These are phyloP conservation scores for Syrrhaptes paradoxus DNA, from an alignment of 2,113 vertebrate species.

Conservation along the genomic window DNA sequence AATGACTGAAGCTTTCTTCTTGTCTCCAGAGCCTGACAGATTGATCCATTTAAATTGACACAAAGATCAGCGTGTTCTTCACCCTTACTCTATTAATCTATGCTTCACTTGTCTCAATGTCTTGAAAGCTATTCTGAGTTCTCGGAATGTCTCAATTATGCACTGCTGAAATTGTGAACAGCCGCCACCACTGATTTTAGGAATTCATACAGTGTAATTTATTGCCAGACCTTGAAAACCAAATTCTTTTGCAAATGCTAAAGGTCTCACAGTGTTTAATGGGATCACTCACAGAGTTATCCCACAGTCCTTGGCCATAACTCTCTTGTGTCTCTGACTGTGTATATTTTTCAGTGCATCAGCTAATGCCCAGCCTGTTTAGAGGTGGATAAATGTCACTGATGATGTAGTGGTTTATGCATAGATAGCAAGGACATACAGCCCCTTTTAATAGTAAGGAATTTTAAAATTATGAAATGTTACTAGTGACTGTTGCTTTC, in stretches of 20 bases:
- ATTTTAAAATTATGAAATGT: not conserved
- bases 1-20: not conserved
- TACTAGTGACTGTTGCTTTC: not conserved
- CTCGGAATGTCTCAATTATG: slow-evolving; percentile 5
- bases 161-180: not conserved
- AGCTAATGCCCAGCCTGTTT: not conserved
- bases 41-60: slow-evolving; percentile 7
- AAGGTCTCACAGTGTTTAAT: not conserved
- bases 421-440: not conserved
- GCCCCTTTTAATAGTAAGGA: not conserved
- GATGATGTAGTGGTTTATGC: not conserved
- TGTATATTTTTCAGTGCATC: not conserved
- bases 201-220: not conserved
- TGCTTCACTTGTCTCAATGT: not conserved
- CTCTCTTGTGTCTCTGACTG: not conserved
- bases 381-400: not conserved
- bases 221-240: slow-evolving; percentile 22
- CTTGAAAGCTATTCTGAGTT: not conserved
- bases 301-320: not conserved
- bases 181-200: not conserved
- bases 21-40: slow-evolving; percentile 18
- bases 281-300: not conserved
- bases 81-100: slow-evolving; percentile 30
- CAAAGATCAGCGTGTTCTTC: not conserved
- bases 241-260: not conserved